Evolutionary conservation across 2,113 vertebrate species (phyloP).

Genomic region (Otis tarda): DNA sequence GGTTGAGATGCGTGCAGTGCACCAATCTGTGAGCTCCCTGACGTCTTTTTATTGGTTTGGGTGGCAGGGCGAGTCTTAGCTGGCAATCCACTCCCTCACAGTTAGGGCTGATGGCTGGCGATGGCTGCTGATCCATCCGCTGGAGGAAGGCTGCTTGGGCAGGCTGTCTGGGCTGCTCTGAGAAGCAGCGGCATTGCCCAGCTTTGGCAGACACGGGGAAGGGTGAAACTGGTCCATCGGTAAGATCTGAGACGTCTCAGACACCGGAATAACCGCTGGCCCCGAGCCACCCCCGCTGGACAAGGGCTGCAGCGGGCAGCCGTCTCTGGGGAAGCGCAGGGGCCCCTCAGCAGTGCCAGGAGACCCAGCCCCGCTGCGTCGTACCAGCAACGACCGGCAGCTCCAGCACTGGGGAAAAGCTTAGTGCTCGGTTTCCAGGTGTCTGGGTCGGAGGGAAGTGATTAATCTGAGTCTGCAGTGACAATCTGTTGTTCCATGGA

Average conservation of each 20-base stretch:
- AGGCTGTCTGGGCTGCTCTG: background rate
- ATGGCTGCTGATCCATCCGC: background rate
- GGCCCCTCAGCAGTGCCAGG: fast-evolving
- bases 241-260: background rate
- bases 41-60: background rate
- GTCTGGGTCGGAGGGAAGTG: constrained; percentile 42
- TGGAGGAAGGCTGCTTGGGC: background rate
- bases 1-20: background rate
- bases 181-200: background rate
- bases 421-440: constrained; percentile 26
- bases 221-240: background rate
- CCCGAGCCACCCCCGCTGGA: fast-evolving
- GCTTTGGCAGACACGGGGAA: background rate
- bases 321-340: background rate
- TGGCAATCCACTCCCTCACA: fast-evolving
- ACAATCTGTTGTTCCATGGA: constrained; percentile 55
- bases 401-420: constrained; percentile 2
- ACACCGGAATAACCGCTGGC: background rate
- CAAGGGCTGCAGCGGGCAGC: background rate
- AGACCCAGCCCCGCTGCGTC: background rate
- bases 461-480: constrained; percentile 42
- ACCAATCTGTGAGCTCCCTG: background rate
- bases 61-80: background rate
- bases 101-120: background rate
- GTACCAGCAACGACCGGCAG: background rate